These are phyloP conservation scores for Ormyrus thymus DNA, from an alignment of 2,888 invertebrate species.

Conservation along the genomic window DNA sequence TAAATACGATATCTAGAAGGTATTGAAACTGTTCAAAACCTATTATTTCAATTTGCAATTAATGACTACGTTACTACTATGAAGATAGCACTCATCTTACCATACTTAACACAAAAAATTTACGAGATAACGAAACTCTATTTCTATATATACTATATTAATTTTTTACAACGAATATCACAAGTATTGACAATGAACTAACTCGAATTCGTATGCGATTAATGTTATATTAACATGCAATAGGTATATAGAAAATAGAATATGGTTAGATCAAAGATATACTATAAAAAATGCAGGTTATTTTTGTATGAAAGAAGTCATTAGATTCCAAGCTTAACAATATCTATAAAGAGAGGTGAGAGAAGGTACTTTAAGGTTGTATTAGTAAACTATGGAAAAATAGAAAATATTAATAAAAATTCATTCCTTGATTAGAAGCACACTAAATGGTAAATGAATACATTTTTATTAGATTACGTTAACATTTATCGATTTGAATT, in stretches of 20 bases:
- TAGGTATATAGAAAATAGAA: constrained; percentile 19
- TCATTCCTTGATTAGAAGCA: constrained; percentile 12
- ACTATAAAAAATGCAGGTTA: constrained; percentile 32
- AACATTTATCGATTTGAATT: no score
- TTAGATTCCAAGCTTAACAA: neutral
- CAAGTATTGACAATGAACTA: constrained; percentile 26
- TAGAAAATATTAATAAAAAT: constrained; percentile 5
- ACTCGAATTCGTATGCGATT: constrained; percentile 8
- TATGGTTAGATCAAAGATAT: constrained; percentile 29
- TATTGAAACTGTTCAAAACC: neutral
- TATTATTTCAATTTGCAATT: constrained; percentile 15
- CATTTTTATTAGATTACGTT: no score
- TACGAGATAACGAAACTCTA: constrained; percentile 16
- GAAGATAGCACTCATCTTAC: constrained; percentile 21
- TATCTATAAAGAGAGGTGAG: constrained; percentile 3
- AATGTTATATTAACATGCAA: constrained; percentile 42
- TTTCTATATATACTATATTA: constrained; percentile 25
- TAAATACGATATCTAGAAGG: no score
- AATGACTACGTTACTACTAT: constrained; percentile 19
- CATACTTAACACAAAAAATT: constrained; percentile 29
- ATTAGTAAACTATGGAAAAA: neutral
- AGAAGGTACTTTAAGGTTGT: neutral
- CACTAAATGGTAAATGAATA: constrained; percentile 12
- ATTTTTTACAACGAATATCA: constrained; percentile 34
- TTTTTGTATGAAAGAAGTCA: constrained; percentile 15